A percentile compares a stretch with the other conserved stretches of the same genome.
These are phyloP conservation scores for Amazona guildingii DNA, from an alignment of 2,113 vertebrate genomes.

Conservation along the genomic window DNA sequence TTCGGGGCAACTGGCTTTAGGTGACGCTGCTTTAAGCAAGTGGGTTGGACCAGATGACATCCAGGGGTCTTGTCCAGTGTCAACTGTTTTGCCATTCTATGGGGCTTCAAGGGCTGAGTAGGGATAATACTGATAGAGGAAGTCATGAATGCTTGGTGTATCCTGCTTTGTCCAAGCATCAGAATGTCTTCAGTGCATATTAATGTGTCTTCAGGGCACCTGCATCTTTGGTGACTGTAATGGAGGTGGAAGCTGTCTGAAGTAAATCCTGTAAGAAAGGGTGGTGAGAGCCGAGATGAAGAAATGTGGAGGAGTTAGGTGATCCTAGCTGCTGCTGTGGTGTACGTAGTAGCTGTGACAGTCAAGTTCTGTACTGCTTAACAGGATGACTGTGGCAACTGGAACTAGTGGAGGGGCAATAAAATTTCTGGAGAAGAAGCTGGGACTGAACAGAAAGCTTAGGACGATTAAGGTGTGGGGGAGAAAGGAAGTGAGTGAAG, in stretches of 20 bases:
- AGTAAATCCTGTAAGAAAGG: background rate
- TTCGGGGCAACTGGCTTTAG: background rate
- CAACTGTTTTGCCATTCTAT: background rate
- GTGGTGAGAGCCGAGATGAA: background rate
- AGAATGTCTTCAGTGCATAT: background rate
- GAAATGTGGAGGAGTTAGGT: background rate
- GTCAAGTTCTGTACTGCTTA: background rate
- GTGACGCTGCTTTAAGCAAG: background rate
- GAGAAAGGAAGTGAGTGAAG: background rate
- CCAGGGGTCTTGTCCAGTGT: background rate
- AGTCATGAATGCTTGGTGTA: background rate
- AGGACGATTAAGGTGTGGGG: background rate
- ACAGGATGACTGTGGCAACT: background rate
- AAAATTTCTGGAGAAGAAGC: background rate
- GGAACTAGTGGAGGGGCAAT: background rate
- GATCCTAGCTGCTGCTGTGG: background rate
- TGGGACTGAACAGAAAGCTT: background rate
- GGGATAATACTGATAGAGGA: background rate
- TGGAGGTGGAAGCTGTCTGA: background rate
- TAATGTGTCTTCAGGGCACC: background rate
- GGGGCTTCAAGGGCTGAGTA: background rate
- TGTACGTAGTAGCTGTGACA: background rate
- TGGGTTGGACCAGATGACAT: background rate
- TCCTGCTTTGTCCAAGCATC: background rate
- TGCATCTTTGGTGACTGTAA: background rate